Conservation (phyloP, 2,113 vertebrate species). For the Tragelaphus strepsiceros region DNA sequence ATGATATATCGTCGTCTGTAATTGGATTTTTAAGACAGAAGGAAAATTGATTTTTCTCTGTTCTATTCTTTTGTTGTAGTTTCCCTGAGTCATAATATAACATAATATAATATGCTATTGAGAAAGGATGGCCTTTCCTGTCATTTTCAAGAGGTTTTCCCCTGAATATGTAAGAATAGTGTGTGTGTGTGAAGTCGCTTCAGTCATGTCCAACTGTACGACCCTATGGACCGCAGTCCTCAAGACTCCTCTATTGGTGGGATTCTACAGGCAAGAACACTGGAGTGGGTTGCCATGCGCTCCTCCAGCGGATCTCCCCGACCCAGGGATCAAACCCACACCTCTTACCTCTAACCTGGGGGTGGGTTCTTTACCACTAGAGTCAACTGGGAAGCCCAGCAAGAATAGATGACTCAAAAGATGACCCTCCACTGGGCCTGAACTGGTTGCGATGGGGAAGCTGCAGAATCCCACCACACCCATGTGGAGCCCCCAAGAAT, state of each 20-base stretch:
- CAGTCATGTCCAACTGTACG: neutral
- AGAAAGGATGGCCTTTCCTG: neutral
- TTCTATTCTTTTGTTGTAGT: neutral
- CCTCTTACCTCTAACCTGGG: neutral
- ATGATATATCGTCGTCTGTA: neutral
- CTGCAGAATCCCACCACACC: neutral
- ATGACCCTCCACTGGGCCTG: neutral
- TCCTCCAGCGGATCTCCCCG: neutral
- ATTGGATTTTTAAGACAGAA: neutral
- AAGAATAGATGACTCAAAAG: neutral
- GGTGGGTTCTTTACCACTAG: neutral
- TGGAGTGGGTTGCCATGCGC: neutral
- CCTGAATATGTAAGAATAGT: neutral
- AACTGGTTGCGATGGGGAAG: neutral
- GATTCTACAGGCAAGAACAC: neutral
- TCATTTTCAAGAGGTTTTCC: neutral
- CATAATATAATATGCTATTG: neutral
- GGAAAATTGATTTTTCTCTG: neutral
- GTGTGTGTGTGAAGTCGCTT: neutral
- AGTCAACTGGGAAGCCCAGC: neutral
- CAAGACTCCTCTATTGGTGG: neutral
- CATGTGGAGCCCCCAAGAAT: neutral
- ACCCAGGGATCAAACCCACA: neutral
- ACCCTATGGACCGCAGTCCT: neutral
- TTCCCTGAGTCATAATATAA: neutral